These are phyloP conservation scores for Drosophila pseudotalamancana DNA, from an alignment of 2,888 invertebrate species.

Conservation along the genomic window DNA sequence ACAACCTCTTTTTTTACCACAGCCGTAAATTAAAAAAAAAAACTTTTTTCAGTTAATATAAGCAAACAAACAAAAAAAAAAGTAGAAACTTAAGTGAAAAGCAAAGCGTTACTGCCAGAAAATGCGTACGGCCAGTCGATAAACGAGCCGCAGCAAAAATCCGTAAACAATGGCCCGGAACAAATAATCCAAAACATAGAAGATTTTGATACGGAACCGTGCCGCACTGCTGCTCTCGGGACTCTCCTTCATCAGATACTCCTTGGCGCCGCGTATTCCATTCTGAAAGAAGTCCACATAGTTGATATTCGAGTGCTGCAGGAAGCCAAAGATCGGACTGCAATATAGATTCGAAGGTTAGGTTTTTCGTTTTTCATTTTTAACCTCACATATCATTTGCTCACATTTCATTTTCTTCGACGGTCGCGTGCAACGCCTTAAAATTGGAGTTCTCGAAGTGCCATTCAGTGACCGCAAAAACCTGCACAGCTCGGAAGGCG, in stretches of 20 bases:
- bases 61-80: constrained; percentile 21
- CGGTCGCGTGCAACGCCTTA: constrained; percentile 49
- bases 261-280: constrained; percentile 80
- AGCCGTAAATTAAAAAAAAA: constrained; percentile 11
- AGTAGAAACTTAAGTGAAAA: neutral
- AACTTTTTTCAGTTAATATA: neutral
- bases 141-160: constrained; percentile 53
- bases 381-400: neutral
- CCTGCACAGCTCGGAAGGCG: constrained; percentile 89
- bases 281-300: constrained; percentile 73
- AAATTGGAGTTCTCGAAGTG: constrained; percentile 88
- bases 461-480: constrained; percentile 92
- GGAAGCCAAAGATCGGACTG: constrained; percentile 64
- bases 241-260: constrained; percentile 80
- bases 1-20: constrained; percentile 37
- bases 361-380: neutral
- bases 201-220: constrained; percentile 67
- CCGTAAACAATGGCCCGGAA: constrained; percentile 59
- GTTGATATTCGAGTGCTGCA: constrained; percentile 68
- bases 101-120: constrained; percentile 13
- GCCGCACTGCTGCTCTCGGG: constrained; percentile 66
- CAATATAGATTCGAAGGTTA: constrained; percentile 1
- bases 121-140: constrained; percentile 34
- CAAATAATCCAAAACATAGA: constrained; percentile 61
- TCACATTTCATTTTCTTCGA: constrained; percentile 55